Evolutionary conservation across 2,888 invertebrate genomes (phyloP).

Genomic region (Spilarctia lutea): DNA sequence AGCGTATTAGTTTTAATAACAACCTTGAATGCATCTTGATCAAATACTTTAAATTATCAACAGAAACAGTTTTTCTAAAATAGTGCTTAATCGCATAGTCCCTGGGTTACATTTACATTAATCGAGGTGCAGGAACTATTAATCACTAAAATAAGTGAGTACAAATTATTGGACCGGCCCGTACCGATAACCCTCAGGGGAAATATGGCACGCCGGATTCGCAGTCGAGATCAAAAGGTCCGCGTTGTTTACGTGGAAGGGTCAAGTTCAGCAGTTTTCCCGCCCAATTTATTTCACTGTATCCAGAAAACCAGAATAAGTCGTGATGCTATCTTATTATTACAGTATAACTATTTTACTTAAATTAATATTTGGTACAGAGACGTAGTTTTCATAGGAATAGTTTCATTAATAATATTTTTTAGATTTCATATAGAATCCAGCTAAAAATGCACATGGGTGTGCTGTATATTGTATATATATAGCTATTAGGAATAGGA

Average conservation of each 20-base stretch:
- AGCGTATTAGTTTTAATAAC: background rate
- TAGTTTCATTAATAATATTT: too few relatives aligned
- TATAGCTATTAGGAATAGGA: too few relatives aligned
- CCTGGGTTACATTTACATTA: background rate
- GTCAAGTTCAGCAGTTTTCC: conserved; percentile 24
- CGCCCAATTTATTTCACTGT: conserved; percentile 16
- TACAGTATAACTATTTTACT: background rate
- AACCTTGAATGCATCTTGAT: background rate
- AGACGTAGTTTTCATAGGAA: too few relatives aligned
- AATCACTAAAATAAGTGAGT: background rate
- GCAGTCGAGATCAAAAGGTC: conserved; percentile 19
- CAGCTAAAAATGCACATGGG: too few relatives aligned
- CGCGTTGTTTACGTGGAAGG: conserved; percentile 19
- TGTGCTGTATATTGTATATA: too few relatives aligned
- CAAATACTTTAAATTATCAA: background rate
- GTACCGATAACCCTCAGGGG: conserved; percentile 4
- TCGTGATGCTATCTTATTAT: background rate
- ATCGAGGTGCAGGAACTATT: background rate
- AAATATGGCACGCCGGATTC: conserved; percentile 15
- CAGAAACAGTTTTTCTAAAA: background rate
- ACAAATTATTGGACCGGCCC: conserved; percentile 5
- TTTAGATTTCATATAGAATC: too few relatives aligned
- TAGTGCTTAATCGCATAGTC: background rate
- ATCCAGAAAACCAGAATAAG: background rate
- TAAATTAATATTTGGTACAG: too few relatives aligned